A percentile compares a stretch with the other conserved stretches of the same genome.
These are phyloP conservation scores for Philopotamus ludificatus DNA, from an alignment of 1,140 invertebrate species.

Conservation along the genomic window DNA sequence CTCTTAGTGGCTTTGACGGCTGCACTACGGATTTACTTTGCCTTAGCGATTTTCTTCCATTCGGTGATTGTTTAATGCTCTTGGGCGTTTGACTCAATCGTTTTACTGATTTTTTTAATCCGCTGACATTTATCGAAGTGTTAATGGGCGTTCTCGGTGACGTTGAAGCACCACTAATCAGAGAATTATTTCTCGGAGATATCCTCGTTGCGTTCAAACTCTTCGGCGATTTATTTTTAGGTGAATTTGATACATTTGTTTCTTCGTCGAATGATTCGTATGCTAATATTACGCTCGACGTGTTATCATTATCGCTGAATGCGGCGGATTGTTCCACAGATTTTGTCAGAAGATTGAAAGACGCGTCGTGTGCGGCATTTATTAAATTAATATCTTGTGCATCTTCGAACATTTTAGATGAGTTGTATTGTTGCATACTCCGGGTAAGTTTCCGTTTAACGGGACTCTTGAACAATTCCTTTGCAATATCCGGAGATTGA, in stretches of 20 bases:
- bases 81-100: background rate
- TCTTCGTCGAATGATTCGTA: constrained; percentile 44
- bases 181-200: background rate
- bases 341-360: constrained; percentile 41
- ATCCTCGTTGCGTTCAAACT: background rate
- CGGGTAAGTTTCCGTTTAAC: constrained; percentile 53
- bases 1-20: constrained; percentile 40
- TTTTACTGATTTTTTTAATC: no score
- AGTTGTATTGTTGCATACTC: constrained; percentile 46
- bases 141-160: background rate
- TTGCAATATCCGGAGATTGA: constrained; percentile 49
- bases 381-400: constrained; percentile 23
- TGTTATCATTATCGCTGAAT: no score
- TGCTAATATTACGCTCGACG: constrained; percentile 33
- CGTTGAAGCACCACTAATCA: background rate
- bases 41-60: constrained; percentile 30
- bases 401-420: constrained; percentile 23
- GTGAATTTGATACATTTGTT: constrained; percentile 47
- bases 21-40: constrained; percentile 40
- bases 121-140: no score
- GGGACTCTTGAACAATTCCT: constrained; percentile 52
- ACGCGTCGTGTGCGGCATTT: constrained; percentile 41
- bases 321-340: constrained; percentile 28
- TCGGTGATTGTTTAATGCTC: background rate
- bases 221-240: constrained; percentile 8